A percentile compares a stretch with the other conserved stretches of the same genome.
phyloP scores from a whole-genome alignment of 2,888 invertebrate genomes.

The Calliscelio sp. region DNA sequence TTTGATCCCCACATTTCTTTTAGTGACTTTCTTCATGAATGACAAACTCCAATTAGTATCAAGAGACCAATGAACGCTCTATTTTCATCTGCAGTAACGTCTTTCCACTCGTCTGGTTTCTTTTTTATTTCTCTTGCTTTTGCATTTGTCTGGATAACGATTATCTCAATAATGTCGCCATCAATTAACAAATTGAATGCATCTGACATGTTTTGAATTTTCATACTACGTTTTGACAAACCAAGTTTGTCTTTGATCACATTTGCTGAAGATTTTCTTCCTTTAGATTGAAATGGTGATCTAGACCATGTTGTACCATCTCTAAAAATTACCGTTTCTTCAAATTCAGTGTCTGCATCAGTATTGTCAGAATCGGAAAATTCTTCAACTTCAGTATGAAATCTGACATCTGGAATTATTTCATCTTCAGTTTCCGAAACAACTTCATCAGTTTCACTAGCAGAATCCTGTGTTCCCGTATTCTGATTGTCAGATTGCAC shows the following conservation, averaged over 20 bases:
- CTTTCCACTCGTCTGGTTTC: slow-evolving; percentile 60
- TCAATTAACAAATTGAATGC: slow-evolving; percentile 60
- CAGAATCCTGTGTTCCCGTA: no score
- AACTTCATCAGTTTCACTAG: background rate
- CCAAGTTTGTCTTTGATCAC: slow-evolving; percentile 42
- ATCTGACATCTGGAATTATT: slow-evolving; percentile 34
- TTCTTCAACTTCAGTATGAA: no score
- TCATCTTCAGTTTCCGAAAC: slow-evolving; percentile 36
- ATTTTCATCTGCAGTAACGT: slow-evolving; percentile 69
- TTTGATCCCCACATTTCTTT: slow-evolving; percentile 33
- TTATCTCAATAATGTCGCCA: slow-evolving; percentile 63
- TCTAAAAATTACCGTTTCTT: no score
- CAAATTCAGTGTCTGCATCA: no score
- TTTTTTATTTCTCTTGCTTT: slow-evolving; percentile 32
- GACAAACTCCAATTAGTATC: slow-evolving; percentile 33
- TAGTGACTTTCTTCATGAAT: slow-evolving; percentile 19
- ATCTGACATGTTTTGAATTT: slow-evolving; percentile 45
- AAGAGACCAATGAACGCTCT: slow-evolving; percentile 67
- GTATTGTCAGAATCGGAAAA: slow-evolving; percentile 15
- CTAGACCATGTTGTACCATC: slow-evolving; percentile 39
- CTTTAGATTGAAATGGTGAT: slow-evolving; percentile 9
- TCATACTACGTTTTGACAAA: slow-evolving; percentile 33
- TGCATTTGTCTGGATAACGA: slow-evolving; percentile 69
- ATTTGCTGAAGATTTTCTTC: slow-evolving; percentile 39
- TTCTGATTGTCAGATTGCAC: no score